Conservation (phyloP, 2,113 vertebrate species). For the Xenotilapia caudafasciata region DNA sequence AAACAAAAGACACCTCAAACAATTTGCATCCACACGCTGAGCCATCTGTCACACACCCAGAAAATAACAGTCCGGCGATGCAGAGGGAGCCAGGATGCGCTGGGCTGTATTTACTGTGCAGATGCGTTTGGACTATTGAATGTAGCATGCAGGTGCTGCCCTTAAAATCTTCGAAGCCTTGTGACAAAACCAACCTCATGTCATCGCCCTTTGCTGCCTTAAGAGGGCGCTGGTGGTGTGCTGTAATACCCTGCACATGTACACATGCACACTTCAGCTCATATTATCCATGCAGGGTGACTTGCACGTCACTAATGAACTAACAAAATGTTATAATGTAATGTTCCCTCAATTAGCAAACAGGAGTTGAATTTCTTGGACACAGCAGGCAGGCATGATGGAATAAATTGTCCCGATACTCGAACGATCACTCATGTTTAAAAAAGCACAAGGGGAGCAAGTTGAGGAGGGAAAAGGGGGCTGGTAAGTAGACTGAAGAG, state of each 20-base stretch:
- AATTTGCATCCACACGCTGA: background rate
- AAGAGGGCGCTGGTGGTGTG: conserved; percentile 1
- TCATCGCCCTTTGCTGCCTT: background rate
- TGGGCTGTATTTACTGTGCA: background rate
- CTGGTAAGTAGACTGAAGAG: background rate
- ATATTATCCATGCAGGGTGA: background rate
- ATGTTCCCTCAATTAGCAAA: background rate
- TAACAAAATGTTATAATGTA: background rate
- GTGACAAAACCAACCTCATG: background rate
- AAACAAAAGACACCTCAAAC: background rate
- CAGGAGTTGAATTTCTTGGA: background rate
- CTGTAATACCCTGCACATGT: background rate
- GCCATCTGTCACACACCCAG: background rate
- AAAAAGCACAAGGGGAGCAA: background rate
- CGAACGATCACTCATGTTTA: background rate
- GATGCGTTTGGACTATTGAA: background rate
- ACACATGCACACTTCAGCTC: background rate
- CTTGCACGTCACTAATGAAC: background rate
- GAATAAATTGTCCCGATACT: background rate
- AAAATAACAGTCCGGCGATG: background rate
- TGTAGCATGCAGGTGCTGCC: background rate
- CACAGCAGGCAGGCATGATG: background rate
- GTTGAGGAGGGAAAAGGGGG: background rate
- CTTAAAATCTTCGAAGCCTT: background rate
- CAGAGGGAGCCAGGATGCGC: background rate